Evolutionary conservation across 2,888 invertebrate genomes (phyloP), one percentile per base, ranked within the genome.

Genomic region (Diarsia mendica): DNA sequence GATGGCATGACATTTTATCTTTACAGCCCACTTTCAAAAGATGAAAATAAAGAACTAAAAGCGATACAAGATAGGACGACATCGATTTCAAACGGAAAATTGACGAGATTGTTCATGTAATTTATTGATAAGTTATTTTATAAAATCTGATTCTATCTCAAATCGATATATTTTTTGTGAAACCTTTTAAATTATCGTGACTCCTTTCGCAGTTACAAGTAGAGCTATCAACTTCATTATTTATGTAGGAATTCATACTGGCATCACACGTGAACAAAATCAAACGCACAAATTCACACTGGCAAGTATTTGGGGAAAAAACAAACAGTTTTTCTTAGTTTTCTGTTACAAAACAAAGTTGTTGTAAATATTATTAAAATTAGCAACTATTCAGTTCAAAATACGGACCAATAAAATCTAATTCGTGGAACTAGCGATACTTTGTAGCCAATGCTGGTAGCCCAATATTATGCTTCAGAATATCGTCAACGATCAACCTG

Each of bases 401-500:
- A 77, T 77, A 72, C 68, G 4, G 23, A 67, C 68, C 51, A 81
- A 79, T 84, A 84, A 84, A 81, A 86, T 77, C 79, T 74, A 82
- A 85, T 78, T 83, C 69, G 10, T 71, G 74, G 53, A 76, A 70
- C 66, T 67, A 74, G 63, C 77, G 18, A 80, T 87, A 75, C 71
- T 83, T 77, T 79, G 75, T 80, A 69, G 18, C 33, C 60, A 60
- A 33, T 58, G 28, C 58, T 58, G 28, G 58, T 58, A 28, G 74
- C 71, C 67, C 74, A 71, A 78, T 53, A 73, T 70, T 51, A 68
- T 58, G 72, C 63, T 67, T 66, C 65, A 63, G 64, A 64, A 87
- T 75, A 13, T 84, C 86, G 86, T 84, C 82, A 85, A 76, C 75
- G 55, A 61, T 79, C 77, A 75, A 85, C 85, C 83, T 82, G 83